Evolutionary conservation across 2,113 vertebrate genomes (phyloP), one percentile per base, ranked within the genome.

Genomic region (Tenrec ecaudatus): DNA sequence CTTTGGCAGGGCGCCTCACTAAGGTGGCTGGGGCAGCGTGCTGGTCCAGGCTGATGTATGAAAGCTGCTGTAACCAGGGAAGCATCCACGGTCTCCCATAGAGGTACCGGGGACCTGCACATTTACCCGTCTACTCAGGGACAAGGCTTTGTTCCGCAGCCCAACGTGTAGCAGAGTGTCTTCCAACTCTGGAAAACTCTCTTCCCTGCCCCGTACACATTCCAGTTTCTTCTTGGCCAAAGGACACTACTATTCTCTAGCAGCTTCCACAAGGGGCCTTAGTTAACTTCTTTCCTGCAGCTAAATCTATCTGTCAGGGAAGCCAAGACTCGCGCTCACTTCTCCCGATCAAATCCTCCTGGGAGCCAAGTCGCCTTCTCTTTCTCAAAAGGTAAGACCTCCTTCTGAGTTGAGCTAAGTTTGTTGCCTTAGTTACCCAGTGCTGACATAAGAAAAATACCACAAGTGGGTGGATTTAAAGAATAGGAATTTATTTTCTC

Each of bases 11-110:
- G 40, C 3, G 31, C 47, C 43, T 69, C 15, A 0, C 0, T 0
- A 20, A 76, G 47, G 36, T 33, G 81, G 47, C 38, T 6, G 40
- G 81, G 15, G 79, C 40, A 27, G 43, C 11, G 3, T 53, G 0
- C 22, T 1, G 1, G 77, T 62, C 33, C 29, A 33, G 19, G 15
- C 53, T 36, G 40, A n/a, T 11, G 3, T 0, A 0, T 12, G 9
- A 47, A 14, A 1, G 20, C 69, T 82, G 57, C 53, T 40, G 75
- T 25, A 43, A 62, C 2, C 0, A 20, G 14, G 33, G 29, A 68
- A 4, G 7, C n/a, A 15, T 33, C 27, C 2, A 3, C 1, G 6
- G 2, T 5, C 2, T 36, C 25, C 60, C 5, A 27, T 0, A 9
- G n/a, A 8, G 4, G 4, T 47, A 57, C 76, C 33, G 4, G 4